phyloP scores from a whole-genome alignment of 2,888 invertebrate species.

The Acronicta psi region DNA sequence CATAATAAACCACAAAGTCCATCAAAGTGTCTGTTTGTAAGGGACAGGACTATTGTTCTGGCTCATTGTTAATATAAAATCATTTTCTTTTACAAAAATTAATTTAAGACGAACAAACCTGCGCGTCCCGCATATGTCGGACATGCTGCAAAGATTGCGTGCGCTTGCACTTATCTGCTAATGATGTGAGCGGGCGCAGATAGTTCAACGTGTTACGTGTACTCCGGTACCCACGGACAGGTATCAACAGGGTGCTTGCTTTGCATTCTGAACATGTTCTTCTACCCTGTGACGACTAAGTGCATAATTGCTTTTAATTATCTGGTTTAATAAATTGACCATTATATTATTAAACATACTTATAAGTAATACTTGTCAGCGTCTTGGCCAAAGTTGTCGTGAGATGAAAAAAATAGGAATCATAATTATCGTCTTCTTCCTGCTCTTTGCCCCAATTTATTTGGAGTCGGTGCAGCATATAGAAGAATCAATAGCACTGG shows the following conservation, averaged over 20 bases:
- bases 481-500: too few relatives aligned
- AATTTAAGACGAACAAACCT: background rate
- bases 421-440: too few relatives aligned
- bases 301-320: conserved; percentile 16
- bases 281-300: conserved; percentile 9
- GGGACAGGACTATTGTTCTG: too few relatives aligned
- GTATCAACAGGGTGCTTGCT: conserved; percentile 23
- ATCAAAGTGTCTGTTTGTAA: too few relatives aligned
- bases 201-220: conserved; percentile 27
- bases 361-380: too few relatives aligned
- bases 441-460: too few relatives aligned
- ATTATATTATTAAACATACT: too few relatives aligned
- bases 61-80: too few relatives aligned
- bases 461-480: too few relatives aligned
- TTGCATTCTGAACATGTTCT: conserved; percentile 23
- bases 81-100: background rate
- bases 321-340: conserved; percentile 2
- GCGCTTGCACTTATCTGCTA: conserved; percentile 50
- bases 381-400: too few relatives aligned
- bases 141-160: conserved; percentile 36
- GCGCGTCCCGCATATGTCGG: background rate
- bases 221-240: conserved; percentile 14
- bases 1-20: too few relatives aligned
- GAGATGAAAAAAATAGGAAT: too few relatives aligned
- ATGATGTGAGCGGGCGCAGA: conserved; percentile 47